Percentiles rank a stretch among this genome's conserved stretches.
Evolutionary conservation across 2,113 vertebrate species (phyloP).

Genomic region (Pogona vitticeps): DNA sequence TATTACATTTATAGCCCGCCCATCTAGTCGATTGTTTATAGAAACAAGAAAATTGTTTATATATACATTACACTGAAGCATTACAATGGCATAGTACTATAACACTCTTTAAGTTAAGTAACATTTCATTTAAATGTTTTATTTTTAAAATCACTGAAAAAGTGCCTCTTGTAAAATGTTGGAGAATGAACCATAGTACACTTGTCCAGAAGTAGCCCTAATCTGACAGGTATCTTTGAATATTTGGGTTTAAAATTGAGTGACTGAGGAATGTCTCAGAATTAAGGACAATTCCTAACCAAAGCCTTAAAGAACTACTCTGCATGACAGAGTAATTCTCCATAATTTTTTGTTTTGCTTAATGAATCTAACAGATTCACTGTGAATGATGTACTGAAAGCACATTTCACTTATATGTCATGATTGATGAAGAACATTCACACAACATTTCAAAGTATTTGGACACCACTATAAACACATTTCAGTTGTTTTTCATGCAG

Average conservation of each 20-base stretch:
- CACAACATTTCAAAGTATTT: conserved; percentile 1
- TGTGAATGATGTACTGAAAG: background rate
- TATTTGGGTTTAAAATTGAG: background rate
- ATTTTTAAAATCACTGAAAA: background rate
- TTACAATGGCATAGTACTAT: too few species aligned
- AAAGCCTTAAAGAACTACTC: background rate
- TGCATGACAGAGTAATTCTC: background rate
- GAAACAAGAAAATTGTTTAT: too few species aligned
- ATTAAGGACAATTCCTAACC: background rate
- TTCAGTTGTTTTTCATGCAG: background rate
- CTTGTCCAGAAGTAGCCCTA: background rate
- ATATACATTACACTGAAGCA: too few species aligned
- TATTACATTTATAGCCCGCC: too few species aligned
- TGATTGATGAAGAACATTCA: background rate
- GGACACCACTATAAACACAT: conserved; percentile 1
- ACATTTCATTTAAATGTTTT: too few species aligned
- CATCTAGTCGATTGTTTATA: too few species aligned
- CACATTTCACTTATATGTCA: background rate
- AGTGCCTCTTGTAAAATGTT: background rate
- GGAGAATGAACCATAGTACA: background rate
- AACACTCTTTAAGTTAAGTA: too few species aligned
- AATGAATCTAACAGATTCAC: conserved; percentile 12
- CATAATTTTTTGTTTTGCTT: background rate
- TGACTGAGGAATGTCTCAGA: background rate
- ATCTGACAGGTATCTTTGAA: background rate